Evolutionary conservation across 1,140 invertebrate genomes (phyloP).

Genomic region (Popillia japonica): DNA sequence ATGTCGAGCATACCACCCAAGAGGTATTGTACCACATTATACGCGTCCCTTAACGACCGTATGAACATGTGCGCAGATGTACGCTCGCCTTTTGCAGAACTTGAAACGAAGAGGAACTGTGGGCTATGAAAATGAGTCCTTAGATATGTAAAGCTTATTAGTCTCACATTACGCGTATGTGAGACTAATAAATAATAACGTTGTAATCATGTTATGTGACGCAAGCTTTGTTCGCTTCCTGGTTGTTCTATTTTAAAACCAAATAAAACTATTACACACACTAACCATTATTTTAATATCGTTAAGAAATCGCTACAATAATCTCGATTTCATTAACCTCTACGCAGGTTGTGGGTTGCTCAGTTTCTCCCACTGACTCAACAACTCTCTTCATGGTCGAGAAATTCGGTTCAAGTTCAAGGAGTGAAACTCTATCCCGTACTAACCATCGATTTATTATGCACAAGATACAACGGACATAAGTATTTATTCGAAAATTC

Average conservation of each 20-base stretch:
- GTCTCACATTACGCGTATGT: not conserved
- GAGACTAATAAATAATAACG: too few species aligned
- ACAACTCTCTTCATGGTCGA: constrained; percentile 1
- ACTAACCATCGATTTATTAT: not conserved
- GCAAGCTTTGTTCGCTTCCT: too few species aligned
- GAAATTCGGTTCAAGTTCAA: constrained; percentile 18
- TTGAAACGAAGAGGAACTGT: not conserved
- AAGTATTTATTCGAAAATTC: not conserved
- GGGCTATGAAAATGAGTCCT: not conserved
- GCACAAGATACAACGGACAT: not conserved
- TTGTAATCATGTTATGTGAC: too few species aligned
- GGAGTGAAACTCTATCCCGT: not conserved
- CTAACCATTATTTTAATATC: too few species aligned
- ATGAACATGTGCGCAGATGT: constrained; percentile 8
- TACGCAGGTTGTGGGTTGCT: not conserved
- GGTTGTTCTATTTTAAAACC: too few species aligned
- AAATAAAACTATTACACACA: too few species aligned
- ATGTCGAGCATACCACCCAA: not conserved
- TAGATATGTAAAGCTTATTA: not conserved
- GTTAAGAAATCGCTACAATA: not conserved
- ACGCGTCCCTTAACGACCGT: not conserved
- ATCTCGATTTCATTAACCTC: constrained; percentile 10
- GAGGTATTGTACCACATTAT: not conserved
- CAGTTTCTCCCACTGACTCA: not conserved
- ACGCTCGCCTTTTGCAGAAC: not conserved